Evolutionary conservation across 1,140 invertebrate genomes (phyloP).

Genomic region (Augochlora pura): DNA sequence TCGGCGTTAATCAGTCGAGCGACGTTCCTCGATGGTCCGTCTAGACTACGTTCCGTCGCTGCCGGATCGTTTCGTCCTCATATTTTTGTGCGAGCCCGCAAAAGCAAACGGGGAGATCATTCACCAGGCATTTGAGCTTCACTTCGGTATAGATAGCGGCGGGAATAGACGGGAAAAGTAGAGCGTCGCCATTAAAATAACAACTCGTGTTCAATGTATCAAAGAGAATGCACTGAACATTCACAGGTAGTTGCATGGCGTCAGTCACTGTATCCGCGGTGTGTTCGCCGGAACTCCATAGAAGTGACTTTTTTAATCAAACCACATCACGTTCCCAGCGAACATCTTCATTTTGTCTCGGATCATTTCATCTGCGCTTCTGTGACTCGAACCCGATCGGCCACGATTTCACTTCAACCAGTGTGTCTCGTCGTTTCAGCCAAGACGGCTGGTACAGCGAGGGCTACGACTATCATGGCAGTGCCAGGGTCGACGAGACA

Average conservation of each 20-base stretch:
- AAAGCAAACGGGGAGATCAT: neutral
- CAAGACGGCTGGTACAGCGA: slow-evolving; percentile 80
- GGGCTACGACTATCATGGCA: slow-evolving; percentile 76
- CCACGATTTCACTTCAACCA: slow-evolving; percentile 7
- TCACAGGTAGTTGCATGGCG: slow-evolving; percentile 58
- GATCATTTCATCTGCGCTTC: slow-evolving; percentile 49
- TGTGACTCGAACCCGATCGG: slow-evolving; percentile 3
- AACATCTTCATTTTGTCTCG: slow-evolving; percentile 31
- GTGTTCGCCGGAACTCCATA: slow-evolving; percentile 10
- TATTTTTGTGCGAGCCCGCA: too few relatives aligned
- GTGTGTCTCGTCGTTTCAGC: slow-evolving; percentile 72
- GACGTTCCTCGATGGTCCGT: neutral
- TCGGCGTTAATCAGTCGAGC: neutral
- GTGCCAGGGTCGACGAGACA: slow-evolving; percentile 74
- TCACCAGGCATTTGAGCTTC: too few relatives aligned
- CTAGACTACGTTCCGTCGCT: neutral
- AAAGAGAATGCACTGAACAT: slow-evolving; percentile 12
- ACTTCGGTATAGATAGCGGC: too few relatives aligned
- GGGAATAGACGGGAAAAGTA: neutral
- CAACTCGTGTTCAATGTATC: neutral
- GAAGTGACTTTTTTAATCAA: slow-evolving; percentile 6
- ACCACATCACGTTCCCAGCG: neutral
- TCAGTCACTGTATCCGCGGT: slow-evolving; percentile 33
- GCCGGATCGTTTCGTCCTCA: neutral
- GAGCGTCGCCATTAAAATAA: neutral